Conservation (phyloP, 2,888 invertebrate species). For the Baronia brevicornis region DNA sequence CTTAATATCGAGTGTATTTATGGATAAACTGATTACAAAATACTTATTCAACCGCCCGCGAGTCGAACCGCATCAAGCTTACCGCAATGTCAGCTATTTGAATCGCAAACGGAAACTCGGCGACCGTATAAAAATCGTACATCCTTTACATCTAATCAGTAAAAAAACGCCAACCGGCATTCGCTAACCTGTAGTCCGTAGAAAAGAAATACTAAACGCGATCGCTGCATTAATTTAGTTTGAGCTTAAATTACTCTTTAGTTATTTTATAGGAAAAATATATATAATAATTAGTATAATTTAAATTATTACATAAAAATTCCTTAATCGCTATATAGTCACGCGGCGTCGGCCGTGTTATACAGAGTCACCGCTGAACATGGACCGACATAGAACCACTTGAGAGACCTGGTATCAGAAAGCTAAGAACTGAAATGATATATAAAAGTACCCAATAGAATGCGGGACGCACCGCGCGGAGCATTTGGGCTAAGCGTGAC, state of each 20-base stretch:
- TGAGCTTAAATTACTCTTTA: constrained; percentile 74
- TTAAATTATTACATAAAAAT: constrained; percentile 70
- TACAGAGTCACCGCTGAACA: constrained; percentile 31
- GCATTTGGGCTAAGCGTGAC: too few species aligned
- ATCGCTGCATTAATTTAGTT: constrained; percentile 50
- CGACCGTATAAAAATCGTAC: constrained; percentile 55
- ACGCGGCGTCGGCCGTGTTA: constrained; percentile 25
- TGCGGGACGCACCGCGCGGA: constrained; percentile 19
- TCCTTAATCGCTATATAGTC: constrained; percentile 46
- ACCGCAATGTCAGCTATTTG: constrained; percentile 37
- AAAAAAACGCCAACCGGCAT: constrained; percentile 63
- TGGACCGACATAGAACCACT: constrained; percentile 31
- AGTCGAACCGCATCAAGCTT: constrained; percentile 41
- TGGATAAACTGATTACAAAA: constrained; percentile 74
- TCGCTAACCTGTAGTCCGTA: constrained; percentile 37
- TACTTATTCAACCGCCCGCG: constrained; percentile 58
- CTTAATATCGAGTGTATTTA: constrained; percentile 75
- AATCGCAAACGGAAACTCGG: constrained; percentile 51
- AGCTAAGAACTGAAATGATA: constrained; percentile 32
- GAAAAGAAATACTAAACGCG: constrained; percentile 37
- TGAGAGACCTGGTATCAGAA: constrained; percentile 25
- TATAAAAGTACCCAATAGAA: constrained; percentile 31
- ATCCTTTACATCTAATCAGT: constrained; percentile 56
- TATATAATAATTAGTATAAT: constrained; percentile 71
- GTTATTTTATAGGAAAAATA: constrained; percentile 61